Evolutionary conservation across 2,888 invertebrate genomes (phyloP).

Genomic region (Lepidocyrtoides sp.): DNA sequence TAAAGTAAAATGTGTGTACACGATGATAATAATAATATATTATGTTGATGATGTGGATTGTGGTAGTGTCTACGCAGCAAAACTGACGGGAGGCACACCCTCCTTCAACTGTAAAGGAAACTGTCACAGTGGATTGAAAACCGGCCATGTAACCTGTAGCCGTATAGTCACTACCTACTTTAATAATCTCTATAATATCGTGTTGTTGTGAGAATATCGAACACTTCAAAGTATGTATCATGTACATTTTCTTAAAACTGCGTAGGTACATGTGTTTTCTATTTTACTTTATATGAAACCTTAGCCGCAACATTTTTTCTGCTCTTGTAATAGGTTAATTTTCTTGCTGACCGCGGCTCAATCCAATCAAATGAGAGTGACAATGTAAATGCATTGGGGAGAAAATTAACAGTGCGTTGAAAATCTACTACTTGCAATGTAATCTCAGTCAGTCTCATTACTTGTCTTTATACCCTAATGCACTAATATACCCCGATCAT

Average conservation of each 20-base stretch:
- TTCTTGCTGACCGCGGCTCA: not conserved
- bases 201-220: not conserved
- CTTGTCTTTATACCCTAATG: not conserved
- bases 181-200: constrained; percentile 44
- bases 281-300: not conserved
- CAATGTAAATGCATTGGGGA: not conserved
- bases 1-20: not conserved
- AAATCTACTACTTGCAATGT: not conserved
- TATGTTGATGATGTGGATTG: constrained; percentile 42
- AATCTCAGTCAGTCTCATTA: not conserved
- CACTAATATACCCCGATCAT: not conserved
- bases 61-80: constrained; percentile 37
- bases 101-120: constrained; percentile 72
- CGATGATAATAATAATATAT: constrained; percentile 30
- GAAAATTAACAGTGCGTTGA: constrained; percentile 19
- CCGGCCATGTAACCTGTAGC: constrained; percentile 74
- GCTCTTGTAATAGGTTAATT: not conserved
- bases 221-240: no score
- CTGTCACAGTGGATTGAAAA: constrained; percentile 73
- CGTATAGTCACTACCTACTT: no score
- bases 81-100: constrained; percentile 76
- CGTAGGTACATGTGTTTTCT: not conserved
- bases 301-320: not conserved
- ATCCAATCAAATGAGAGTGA: constrained; percentile 57
- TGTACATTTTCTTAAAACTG: constrained; percentile 17